These are phyloP conservation scores for Cantharis nigra DNA, from an alignment of 2,888 invertebrate species.

Conservation along the genomic window DNA sequence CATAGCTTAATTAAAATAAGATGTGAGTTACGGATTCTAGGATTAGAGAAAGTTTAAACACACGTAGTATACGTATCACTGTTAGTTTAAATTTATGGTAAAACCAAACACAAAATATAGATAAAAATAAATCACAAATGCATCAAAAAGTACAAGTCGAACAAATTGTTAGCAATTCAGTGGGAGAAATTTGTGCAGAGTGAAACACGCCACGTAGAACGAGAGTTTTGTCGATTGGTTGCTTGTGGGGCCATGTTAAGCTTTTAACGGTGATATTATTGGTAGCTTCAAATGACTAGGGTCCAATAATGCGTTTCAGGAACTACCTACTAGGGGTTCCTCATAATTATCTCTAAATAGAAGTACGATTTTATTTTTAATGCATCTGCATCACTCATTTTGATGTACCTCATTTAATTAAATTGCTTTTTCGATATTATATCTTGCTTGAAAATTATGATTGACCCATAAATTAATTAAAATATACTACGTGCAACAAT, in stretches of 20 bases:
- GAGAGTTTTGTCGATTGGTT: slow-evolving; percentile 30
- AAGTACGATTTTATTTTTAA: neutral
- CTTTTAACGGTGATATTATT: slow-evolving; percentile 28
- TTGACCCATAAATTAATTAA: neutral
- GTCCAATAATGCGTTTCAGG: slow-evolving; percentile 13
- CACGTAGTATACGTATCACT: neutral
- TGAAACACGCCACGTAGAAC: slow-evolving; percentile 6
- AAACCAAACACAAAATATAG: neutral
- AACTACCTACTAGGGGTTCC: slow-evolving; percentile 12
- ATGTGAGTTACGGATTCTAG: neutral
- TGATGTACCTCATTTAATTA: neutral
- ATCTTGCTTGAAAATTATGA: neutral
- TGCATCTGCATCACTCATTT: neutral
- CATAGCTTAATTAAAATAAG: neutral
- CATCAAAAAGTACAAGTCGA: neutral
- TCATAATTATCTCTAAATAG: slow-evolving; percentile 4
- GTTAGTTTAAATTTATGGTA: neutral
- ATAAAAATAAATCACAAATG: neutral
- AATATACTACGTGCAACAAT: neutral
- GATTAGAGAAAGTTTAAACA: neutral
- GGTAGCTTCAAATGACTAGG: slow-evolving; percentile 22
- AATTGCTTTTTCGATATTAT: neutral
- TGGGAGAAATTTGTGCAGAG: slow-evolving; percentile 13
- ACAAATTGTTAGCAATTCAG: slow-evolving; percentile 3
- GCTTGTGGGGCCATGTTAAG: slow-evolving; percentile 36